Evolutionary conservation across 2,797 vertebrate genomes (phyloP), one percentile per base, ranked within the genome.

Genomic region (Danio tinwini): DNA sequence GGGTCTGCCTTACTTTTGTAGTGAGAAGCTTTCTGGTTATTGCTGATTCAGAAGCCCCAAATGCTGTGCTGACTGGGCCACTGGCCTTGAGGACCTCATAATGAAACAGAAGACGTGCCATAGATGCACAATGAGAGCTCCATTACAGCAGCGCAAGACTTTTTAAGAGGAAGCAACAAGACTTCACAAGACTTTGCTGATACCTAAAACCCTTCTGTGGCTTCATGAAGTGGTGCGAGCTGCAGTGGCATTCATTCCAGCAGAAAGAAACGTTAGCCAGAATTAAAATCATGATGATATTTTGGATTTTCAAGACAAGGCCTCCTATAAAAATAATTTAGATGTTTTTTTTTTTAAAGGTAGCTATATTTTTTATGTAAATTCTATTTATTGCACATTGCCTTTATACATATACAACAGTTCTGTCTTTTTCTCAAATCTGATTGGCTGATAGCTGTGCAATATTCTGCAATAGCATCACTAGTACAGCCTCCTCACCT

Each of bases 11-110:
- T 56, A 49, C 52, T 74, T 81, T 76, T 62, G 47, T 62, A 61
- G 39, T 8, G 21, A 10, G 12, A 70, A 55, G 11, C 12, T 14
- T 29, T 62, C 45, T 63, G 21, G 49, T 73, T 65, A 56, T 56
- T 80, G 78, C 59, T 80, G 69, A 80, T 47, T 73, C 69, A 65
- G 69, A 72, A 80, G 61, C 49, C 61, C 59, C 74, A 76, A 37
- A 64, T 55, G 59, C 37, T 8, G 42, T 7, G 8, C 19, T 73
- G 59, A 73, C 61, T 45, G 40, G 69, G 58, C 69, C 78, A 56
- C 78, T 69, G 6, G 50, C 50, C 40, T 80, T 49, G 61, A 73
- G 40, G 14, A 19, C 40, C 5, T 11, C n/a, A 19, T 80, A 80
- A 45, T 79, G 49, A 79, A 63, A 78, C 12, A 5, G 56, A 71